Percentiles rank a stretch among this genome's conserved stretches.
Evolutionary conservation across 2,797 vertebrate species (phyloP).

Genomic region (Bradypodion ventrale): DNA sequence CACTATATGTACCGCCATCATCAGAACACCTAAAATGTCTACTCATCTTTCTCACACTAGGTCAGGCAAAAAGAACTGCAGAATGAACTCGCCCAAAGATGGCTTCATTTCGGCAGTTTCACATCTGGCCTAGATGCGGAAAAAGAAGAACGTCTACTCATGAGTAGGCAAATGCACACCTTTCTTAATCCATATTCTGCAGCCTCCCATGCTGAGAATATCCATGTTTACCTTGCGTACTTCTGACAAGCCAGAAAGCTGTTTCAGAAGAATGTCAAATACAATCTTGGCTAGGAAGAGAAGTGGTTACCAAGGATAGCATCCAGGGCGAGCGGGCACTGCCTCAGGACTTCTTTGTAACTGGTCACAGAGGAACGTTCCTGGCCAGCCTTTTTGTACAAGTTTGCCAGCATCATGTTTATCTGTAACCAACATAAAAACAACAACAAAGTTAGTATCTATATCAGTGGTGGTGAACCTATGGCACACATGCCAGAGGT

Average conservation of each 20-base stretch:
- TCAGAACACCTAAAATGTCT: neutral
- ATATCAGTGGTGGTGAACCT: too few species aligned
- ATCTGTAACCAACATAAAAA: conserved; percentile 79
- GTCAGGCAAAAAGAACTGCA: too few species aligned
- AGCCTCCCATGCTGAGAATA: accelerated
- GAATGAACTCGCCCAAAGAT: too few species aligned
- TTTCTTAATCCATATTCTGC: neutral
- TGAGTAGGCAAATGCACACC: neutral
- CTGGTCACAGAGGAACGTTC: conserved; percentile 97
- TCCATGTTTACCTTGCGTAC: neutral
- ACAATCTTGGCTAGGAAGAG: neutral
- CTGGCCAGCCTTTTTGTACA: conserved; percentile 97
- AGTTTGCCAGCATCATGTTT: conserved; percentile 98
- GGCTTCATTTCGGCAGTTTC: too few species aligned
- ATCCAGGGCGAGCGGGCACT: conserved; percentile 95
- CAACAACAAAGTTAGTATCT: neutral
- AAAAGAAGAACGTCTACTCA: too few species aligned
- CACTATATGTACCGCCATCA: neutral
- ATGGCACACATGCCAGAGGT: too few species aligned
- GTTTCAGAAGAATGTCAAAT: neutral
- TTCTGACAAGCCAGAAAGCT: accelerated
- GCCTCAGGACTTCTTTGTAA: conserved; percentile 96
- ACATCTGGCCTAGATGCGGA: too few species aligned
- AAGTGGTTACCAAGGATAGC: conserved; percentile 88
- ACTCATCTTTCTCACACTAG: too few species aligned